Base-by-base conservation (phyloP, 2,797 vertebrate genomes). In the Cossypha polioptera region DNA sequence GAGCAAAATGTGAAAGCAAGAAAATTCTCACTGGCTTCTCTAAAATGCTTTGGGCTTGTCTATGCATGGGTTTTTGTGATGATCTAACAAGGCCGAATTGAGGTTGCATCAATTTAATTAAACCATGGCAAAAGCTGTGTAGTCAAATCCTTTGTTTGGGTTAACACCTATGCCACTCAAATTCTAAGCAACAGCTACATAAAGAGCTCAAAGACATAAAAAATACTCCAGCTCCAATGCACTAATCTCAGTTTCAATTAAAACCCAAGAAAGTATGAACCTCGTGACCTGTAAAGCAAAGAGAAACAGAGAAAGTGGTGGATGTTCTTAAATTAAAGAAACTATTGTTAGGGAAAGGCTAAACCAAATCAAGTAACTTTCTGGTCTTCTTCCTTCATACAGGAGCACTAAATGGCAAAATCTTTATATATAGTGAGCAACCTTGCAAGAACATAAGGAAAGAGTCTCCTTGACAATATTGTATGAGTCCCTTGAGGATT, bases 51-150 rank as follows among this genome's bases (percentile, higher is more conserved):
- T 58, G 61, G 74, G 38, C 57, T 94, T 94, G 48, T 21, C 57
- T 79, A 6, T n/a, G 42, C 19, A 40, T 26, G 26, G 38, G 7
- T 0, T 61, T 92, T 86, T 58, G 25, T 68, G 91, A 50, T 88
- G 86, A 92, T 35, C 33, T 80, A 83, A 80, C 57, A 92, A 68
- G 88, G 83, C 18, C 40, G 33, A 77, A 48, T 12, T 80, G 50
- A 15, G 38, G 11, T 82, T 79, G 42, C 78, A 94, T 48, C 45
- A 79, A 68, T 82, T 83, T 80, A 92, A 91, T 95, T 74, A 91
- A 92, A 77, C 28, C 40, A 33, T n/a, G 53, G 38, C n/a, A 82
- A 91, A 97, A 93, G 9, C 35, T 74, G n/a, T 71, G 66, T 48
- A 85, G 85, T 79, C 31, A 50, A 88, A 84, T 69, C 59, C 62